Conservation (phyloP, 2,888 invertebrate species). For the Drosophila kambysellisi region DNA sequence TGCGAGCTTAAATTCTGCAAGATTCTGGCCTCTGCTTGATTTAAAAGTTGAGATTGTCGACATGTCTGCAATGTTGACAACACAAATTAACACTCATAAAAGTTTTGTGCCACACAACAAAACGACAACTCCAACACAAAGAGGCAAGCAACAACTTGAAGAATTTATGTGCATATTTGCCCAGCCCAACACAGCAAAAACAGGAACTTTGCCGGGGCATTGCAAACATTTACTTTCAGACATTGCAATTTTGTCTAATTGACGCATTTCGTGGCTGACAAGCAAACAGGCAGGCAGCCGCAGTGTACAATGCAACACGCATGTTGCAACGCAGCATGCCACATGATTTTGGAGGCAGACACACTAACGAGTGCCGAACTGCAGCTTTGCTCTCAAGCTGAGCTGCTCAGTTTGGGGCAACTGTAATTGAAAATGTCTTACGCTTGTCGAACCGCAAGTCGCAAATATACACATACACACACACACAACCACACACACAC, state of each 20-base stretch:
- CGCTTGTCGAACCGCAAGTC: slow-evolving; percentile 81
- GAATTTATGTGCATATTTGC: slow-evolving; percentile 69
- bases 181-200: slow-evolving; percentile 18
- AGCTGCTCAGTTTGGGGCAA: slow-evolving; percentile 32
- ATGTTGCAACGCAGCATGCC: slow-evolving; percentile 48
- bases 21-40: background rate
- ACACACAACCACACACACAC: slow-evolving; percentile 15
- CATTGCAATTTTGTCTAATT: slow-evolving; percentile 81
- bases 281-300: slow-evolving; percentile 51
- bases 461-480: slow-evolving; percentile 39
- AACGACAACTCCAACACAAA: slow-evolving; percentile 56
- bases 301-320: slow-evolving; percentile 43
- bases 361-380: slow-evolving; percentile 46
- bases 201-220: slow-evolving; percentile 1
- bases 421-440: slow-evolving; percentile 84
- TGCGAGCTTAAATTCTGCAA: too few species aligned
- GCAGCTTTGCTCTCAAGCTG: slow-evolving; percentile 13
- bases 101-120: slow-evolving; percentile 57
- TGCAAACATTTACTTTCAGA: slow-evolving; percentile 53
- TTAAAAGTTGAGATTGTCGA: slow-evolving; percentile 26
- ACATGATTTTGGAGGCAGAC: slow-evolving; percentile 54
- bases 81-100: slow-evolving; percentile 76
- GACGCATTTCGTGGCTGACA: slow-evolving; percentile 80
- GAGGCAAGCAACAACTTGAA: slow-evolving; percentile 42
- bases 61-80: slow-evolving; percentile 75